Base-by-base conservation (phyloP, 2,113 vertebrate species). In the Edolisoma coerulescens region DNA sequence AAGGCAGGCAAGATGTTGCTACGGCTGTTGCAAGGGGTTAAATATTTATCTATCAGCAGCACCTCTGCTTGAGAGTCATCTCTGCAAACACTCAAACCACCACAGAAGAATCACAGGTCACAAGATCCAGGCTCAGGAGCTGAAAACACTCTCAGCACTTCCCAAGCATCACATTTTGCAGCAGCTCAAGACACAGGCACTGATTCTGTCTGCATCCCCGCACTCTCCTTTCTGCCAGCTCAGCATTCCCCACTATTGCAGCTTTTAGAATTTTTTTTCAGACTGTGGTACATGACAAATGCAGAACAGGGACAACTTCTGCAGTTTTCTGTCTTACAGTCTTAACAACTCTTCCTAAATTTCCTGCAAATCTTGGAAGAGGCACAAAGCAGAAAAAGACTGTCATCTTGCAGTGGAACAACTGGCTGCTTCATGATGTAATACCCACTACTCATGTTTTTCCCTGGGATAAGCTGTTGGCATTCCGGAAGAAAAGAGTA, bases 231-330 rank as follows among this genome's bases (percentile, higher is more conserved):
- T 64, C 57, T 65, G 44, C 15, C 79, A 84, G 18, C 18, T 74
- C 44, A 3, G 8, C 7, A 0, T 9, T 94, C 35, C 41, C 18
- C 1, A 1, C 27, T 50, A 7, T 6, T 33, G 35, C 39, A 68
- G 52, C 17, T 69, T 42, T 60, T 15, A 20, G 9, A 3, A 18
- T 30, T 79, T 68, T 64, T 32, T 64, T 76, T 75, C 8, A 45
- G 39, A 16, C 28, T 65, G 3, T 1, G 0, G 41, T 47, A n/a
- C 28, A 21, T 11, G 14, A 68, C 8, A 94, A 89, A 82, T 64
- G 26, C 9, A 64, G 59, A 92, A 26, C 16, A 60, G 7, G 6
- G 30, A 61, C 16, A 67, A 11, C 16, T 77, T 79, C 13, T 44
- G 37, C 13, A 45, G 10, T 7, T 61, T 91, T 63, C 64, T 45